A percentile compares a stretch with the other conserved stretches of the same genome.
Conservation (phyloP, 2,888 invertebrate species). For the Uloborus plumipes region DNA sequence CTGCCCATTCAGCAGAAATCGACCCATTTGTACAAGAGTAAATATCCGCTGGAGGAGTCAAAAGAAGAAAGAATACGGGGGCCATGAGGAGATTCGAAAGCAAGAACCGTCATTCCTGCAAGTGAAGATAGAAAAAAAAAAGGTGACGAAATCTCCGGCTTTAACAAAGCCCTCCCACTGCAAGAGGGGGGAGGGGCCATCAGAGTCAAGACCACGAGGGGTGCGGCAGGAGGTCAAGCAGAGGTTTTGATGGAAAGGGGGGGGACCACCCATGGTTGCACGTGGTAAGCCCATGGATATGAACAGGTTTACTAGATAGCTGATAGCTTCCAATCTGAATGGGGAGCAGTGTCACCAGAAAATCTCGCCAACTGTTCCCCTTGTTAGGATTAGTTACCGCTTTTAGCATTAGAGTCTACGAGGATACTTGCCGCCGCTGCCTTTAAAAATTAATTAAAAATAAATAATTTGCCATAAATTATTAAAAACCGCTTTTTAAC, state of each 20-base stretch:
- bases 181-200: constrained; percentile 16
- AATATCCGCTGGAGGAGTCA: constrained; percentile 43
- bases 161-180: constrained; percentile 45
- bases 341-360: too few relatives aligned
- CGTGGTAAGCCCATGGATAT: constrained; percentile 43
- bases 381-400: too few relatives aligned
- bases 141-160: constrained; percentile 57
- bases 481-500: too few relatives aligned
- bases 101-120: constrained; percentile 14
- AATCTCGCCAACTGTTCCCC: too few relatives aligned
- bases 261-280: constrained; percentile 59
- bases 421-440: too few relatives aligned
- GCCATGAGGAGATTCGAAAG: constrained; percentile 10
- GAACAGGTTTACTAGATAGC: too few relatives aligned
- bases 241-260: constrained; percentile 17
- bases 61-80: constrained; percentile 35
- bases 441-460: too few relatives aligned
- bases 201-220: constrained; percentile 4
- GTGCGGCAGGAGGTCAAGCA: constrained; percentile 40
- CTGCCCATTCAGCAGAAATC: constrained; percentile 24
- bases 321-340: too few relatives aligned
- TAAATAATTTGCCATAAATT: too few relatives aligned
- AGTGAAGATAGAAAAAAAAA: background rate
- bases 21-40: constrained; percentile 47
- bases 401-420: too few relatives aligned